These are phyloP conservation scores for Promerops cafer DNA, from an alignment of 2,113 vertebrate genomes.

Conservation along the genomic window DNA sequence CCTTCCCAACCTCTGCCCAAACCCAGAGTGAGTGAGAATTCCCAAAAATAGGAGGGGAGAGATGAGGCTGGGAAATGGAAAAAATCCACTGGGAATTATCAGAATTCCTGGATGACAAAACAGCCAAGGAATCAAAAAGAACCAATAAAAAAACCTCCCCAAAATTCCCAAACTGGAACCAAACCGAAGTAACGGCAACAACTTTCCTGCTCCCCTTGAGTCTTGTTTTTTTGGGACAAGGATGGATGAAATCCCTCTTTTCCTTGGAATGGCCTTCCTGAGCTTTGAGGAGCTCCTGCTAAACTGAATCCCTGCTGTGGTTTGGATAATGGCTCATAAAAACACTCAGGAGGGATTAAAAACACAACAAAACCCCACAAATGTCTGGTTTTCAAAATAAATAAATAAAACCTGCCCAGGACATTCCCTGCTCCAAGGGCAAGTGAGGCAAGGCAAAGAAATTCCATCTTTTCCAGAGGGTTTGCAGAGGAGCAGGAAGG, in stretches of 20 bases:
- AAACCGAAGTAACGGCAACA: not conserved
- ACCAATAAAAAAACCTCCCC: not conserved
- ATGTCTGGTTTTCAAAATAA: not conserved
- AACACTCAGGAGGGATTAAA: not conserved
- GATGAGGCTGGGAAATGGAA: not conserved
- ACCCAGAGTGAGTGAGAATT: not conserved
- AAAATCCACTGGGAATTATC: not conserved
- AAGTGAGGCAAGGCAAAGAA: not conserved
- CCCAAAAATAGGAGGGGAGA: not conserved
- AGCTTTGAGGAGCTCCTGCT: not conserved
- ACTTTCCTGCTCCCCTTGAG: not conserved
- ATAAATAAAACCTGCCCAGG: not conserved
- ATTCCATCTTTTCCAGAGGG: not conserved
- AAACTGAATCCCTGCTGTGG: fast-evolving
- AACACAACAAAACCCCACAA: not conserved
- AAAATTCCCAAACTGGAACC: not conserved
- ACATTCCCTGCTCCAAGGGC: not conserved
- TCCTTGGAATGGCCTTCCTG: not conserved
- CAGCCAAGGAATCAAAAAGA: not conserved
- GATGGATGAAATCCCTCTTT: not conserved
- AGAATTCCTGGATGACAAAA: not conserved
- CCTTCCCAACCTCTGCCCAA: not conserved
- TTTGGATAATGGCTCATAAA: not conserved
- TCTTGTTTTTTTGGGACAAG: not conserved
- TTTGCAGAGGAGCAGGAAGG: not conserved